phyloP scores from a whole-genome alignment of 2,888 invertebrate species.

The Octonoba sinensis region DNA sequence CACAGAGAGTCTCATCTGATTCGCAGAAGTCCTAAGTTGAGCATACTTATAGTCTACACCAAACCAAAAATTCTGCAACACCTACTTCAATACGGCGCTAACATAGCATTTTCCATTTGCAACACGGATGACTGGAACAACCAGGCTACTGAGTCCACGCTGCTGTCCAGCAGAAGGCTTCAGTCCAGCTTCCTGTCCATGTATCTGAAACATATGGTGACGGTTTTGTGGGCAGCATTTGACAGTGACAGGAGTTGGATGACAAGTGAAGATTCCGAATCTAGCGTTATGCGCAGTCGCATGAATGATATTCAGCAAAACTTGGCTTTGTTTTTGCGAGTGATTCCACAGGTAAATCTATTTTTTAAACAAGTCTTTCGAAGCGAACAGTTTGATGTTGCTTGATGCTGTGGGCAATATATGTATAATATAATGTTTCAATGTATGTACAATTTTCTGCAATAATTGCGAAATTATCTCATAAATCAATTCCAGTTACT shows the following conservation, averaged over 20 bases:
- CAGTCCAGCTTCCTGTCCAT: no score
- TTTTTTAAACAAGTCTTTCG: no score
- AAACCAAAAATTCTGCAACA: slow-evolving; percentile 22
- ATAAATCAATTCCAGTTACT: no score
- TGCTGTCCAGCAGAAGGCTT: no score
- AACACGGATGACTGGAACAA: slow-evolving; percentile 37
- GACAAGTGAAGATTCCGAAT: background rate
- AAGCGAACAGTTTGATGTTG: no score
- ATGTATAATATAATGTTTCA: no score
- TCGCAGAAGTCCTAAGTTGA: slow-evolving; percentile 25
- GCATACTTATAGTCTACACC: slow-evolving; percentile 32
- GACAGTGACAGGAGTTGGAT: background rate
- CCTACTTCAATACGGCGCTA: slow-evolving; percentile 19
- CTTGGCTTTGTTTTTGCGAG: slow-evolving; percentile 23
- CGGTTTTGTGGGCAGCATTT: slow-evolving; percentile 24
- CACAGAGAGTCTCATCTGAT: no score
- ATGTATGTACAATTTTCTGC: no score
- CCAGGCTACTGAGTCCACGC: no score
- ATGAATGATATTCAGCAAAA: slow-evolving; percentile 16
- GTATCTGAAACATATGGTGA: slow-evolving; percentile 27
- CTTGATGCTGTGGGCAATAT: no score
- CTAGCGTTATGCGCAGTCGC: slow-evolving; percentile 15
- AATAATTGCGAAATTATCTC: no score
- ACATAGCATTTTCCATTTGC: background rate
- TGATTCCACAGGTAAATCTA: slow-evolving; percentile 28